Evolutionary conservation across 2,113 vertebrate species (phyloP).

Genomic region (Chlamydotis undulata): DNA sequence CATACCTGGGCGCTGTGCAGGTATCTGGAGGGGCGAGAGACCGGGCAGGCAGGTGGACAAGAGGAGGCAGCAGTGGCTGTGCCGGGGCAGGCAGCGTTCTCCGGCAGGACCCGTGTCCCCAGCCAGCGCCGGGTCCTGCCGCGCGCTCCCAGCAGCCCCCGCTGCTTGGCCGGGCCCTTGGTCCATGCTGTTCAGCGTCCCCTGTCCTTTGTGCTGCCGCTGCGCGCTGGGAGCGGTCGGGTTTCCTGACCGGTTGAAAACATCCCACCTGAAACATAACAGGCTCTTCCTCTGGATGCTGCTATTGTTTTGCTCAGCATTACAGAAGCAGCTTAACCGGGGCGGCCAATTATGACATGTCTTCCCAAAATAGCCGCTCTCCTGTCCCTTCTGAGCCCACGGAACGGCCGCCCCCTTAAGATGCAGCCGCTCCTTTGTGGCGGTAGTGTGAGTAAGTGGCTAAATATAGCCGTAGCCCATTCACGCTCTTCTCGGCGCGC

Average conservation of each 20-base stretch:
- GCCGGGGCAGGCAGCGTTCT: background rate
- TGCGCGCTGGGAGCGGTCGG: slow-evolving; percentile 68
- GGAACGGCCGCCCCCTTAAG: slow-evolving; percentile 76
- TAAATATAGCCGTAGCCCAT: slow-evolving; percentile 78
- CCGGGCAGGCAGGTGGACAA: background rate
- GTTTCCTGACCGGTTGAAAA: slow-evolving; percentile 81
- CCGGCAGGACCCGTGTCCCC: background rate
- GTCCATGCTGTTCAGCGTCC: slow-evolving; percentile 60
- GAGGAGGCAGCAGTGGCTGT: background rate
- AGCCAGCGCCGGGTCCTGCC: background rate
- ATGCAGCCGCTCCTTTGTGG: slow-evolving; percentile 78
- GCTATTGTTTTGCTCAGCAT: slow-evolving; percentile 78
- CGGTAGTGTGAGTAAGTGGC: slow-evolving; percentile 67
- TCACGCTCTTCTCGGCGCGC: slow-evolving; percentile 66
- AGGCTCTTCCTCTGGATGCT: slow-evolving; percentile 80
- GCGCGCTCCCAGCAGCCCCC: background rate
- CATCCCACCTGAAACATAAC: slow-evolving; percentile 85
- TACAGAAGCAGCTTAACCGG: slow-evolving; percentile 75
- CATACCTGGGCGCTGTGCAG: background rate
- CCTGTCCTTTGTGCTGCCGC: slow-evolving; percentile 77
- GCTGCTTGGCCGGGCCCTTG: slow-evolving; percentile 52
- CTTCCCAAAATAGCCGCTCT: slow-evolving; percentile 78
- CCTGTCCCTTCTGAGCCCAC: slow-evolving; percentile 75
- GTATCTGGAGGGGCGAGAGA: background rate
- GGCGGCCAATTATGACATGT: slow-evolving; percentile 77